Evolutionary conservation across 2,888 invertebrate genomes (phyloP), one percentile per base, ranked within the genome.

Genomic region (Pegoplata infirma): DNA sequence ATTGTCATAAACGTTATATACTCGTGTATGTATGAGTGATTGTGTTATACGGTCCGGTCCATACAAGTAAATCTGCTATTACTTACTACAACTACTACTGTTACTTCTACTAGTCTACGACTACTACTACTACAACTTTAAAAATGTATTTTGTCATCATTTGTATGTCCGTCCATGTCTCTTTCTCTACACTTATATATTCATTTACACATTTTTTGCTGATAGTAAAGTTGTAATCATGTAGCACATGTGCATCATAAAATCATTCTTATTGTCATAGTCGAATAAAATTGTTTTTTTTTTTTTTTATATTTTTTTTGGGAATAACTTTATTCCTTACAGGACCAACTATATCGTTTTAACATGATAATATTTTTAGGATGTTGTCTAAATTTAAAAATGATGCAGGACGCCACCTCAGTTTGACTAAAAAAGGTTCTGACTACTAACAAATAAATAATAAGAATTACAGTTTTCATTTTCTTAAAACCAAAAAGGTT

Each of bases 171-270:
- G 7, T 36, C 12, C 36, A 36, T 28, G 6, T 8, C 4, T 28
- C 10, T 32, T 3, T 75, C 10, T 32, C 10, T 75, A 55, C 68
- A 47, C 51, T 68, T 49, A 49, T 68, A n/a, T 68, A 25, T 19
- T 21, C 25, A 76, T 69, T 69, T 58, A 32, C 75, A 76, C 68
- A 68, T 69, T 64, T 63, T 25, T n/a, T 63, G 17, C 40, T 68
- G 56, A 69, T 76, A 69, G 56, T 64, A 76, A 64, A 71, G 44
- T 63, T 76, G 63, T 56, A 63, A 63, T 76, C 56, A 69, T 69
- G 44, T 56, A 56, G 32, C 63, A 68, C 68, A 76, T 76, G 75
- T 69, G 68, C 55, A 40, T 56, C 49, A 46, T 44, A 47, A 75
- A 63, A 32, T 19, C 56, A 23, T 44, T 10, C 28, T 46, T 59